Evolutionary conservation across 2,888 invertebrate species (phyloP).

Genomic region (Limnephilus auricula): DNA sequence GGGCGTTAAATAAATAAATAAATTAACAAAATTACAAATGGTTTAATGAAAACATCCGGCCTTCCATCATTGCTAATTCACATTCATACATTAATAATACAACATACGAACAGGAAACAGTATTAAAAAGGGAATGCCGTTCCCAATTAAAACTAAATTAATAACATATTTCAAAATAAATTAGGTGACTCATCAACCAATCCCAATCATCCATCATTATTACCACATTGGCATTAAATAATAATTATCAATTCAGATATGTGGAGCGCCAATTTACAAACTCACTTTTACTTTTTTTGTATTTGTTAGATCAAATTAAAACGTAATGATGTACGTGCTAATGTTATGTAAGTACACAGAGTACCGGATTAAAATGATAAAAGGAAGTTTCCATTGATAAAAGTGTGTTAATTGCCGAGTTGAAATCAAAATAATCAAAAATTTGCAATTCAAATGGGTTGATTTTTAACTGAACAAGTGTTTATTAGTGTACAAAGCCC

Average conservation of each 20-base stretch:
- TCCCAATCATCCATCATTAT: neutral
- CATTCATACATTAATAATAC: neutral
- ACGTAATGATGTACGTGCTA: neutral
- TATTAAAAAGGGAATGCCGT: neutral
- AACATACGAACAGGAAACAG: neutral
- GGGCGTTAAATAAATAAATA: no score
- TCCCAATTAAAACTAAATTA: neutral
- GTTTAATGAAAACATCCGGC: neutral
- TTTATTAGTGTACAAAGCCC: neutral
- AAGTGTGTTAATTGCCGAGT: constrained; percentile 3
- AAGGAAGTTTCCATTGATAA: neutral
- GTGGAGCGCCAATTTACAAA: neutral
- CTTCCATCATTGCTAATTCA: neutral
- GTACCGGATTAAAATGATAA: neutral
- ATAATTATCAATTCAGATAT: neutral
- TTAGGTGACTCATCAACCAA: neutral
- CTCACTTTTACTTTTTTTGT: neutral
- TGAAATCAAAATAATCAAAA: constrained; percentile 22
- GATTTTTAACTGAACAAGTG: neutral
- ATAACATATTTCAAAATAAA: neutral
- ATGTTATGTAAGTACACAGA: neutral
- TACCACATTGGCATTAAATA: neutral
- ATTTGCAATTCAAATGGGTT: constrained; percentile 36
- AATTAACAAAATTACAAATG: no score
- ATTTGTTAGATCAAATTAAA: neutral